Evolutionary conservation across 2,888 invertebrate species (phyloP), one percentile per base, ranked within the genome.

Genomic region (Gastracanthus pulcherrimus): DNA sequence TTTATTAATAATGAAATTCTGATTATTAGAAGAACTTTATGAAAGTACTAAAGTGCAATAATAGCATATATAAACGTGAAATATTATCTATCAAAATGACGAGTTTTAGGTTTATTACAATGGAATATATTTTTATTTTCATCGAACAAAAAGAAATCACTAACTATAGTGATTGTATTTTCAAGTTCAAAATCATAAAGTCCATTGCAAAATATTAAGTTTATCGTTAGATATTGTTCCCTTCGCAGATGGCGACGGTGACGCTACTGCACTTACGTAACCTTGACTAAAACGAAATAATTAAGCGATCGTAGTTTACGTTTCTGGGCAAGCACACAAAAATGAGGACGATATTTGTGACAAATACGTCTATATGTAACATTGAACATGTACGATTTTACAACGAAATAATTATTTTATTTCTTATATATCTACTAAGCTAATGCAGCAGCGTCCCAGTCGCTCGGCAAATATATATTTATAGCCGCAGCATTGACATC

Each of bases 401-500:
- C n/a, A n/a, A n/a, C n/a, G n/a, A n/a, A n/a, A 48, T n/a, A 11
- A 48, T 6, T 48, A 48, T 2, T n/a, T 2, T 5, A 48, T 2
- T 16, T 48, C 4, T 48, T 48, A 11, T 48, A 5, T 5, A 31
- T 13, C 31, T 58, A n/a, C 26, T 16, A 38, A 48, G 7, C 36
- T 4, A 66, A 76, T 62, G 29, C 62, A 77, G 13, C 38, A 51
- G 19, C 16, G 38, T 70, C 26, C 26, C 36, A 13, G 31, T 66
- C 55, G 67, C 16, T 7, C 31, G 3, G 36, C 41, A 60, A n/a
- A 76, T 29, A 34, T 62, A 13, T 55, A 72, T 72, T 72, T 72
- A 66, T 67, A 67, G 36, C 34, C 48, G 26, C 29, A 74, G 45
- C 45, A 74, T 67, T 60, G 48, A 69, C 60, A 80, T 64, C 64